Evolutionary conservation across 2,113 vertebrate species (phyloP).

Genomic region (Leptodactylus fuscus): DNA sequence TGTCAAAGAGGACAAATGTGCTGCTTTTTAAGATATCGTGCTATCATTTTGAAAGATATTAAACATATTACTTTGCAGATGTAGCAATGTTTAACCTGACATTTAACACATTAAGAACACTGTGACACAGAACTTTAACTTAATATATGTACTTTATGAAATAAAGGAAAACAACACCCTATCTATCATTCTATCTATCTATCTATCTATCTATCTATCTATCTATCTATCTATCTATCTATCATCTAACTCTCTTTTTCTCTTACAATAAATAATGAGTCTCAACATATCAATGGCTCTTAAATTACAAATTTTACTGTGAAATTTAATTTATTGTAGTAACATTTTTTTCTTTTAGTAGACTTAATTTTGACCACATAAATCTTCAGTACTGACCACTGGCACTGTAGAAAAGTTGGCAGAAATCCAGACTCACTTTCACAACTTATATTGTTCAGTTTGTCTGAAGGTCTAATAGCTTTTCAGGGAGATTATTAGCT

Average conservation of each 20-base stretch:
- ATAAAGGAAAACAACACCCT: too few species aligned
- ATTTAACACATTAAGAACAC: too few species aligned
- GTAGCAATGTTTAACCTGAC: too few species aligned
- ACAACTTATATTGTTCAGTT: slow-evolving; percentile 40
- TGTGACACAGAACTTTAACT: too few species aligned
- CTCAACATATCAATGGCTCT: background rate
- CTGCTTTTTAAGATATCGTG: background rate
- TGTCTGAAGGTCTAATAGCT: slow-evolving; percentile 56
- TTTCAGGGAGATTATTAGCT: slow-evolving; percentile 58
- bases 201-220: background rate
- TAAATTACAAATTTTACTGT: background rate
- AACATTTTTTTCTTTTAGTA: background rate
- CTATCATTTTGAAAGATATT: too few species aligned
- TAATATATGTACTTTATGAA: too few species aligned
- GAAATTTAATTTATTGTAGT: too few species aligned
- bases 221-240: background rate
- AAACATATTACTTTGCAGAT: too few species aligned
- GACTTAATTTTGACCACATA: slow-evolving; percentile 1
- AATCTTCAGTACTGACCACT: slow-evolving; percentile 36
- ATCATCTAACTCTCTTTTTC: too few species aligned
- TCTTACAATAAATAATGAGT: too few species aligned
- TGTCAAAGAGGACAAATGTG: background rate
- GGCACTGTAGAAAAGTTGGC: slow-evolving; percentile 41
- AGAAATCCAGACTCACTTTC: slow-evolving; percentile 38
- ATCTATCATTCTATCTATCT: too few species aligned